phyloP scores from a whole-genome alignment of 1,140 invertebrate genomes.

The Trichogramma pretiosum region DNA sequence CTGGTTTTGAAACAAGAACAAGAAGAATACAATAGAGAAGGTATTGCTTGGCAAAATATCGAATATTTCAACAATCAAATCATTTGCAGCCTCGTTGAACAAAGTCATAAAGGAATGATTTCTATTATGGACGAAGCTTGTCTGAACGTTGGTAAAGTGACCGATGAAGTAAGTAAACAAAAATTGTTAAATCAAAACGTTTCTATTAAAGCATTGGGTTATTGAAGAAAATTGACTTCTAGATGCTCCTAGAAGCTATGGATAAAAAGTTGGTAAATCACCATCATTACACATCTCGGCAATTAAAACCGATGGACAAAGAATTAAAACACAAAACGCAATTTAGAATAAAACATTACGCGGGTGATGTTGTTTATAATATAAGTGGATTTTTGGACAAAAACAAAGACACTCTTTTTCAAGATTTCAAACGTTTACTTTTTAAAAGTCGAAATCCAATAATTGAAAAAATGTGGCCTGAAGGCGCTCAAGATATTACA shows the following conservation, averaged over 20 bases:
- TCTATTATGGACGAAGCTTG: conserved; percentile 93
- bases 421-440: conserved; percentile 89
- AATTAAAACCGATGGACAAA: conserved; percentile 73
- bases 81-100: conserved; percentile 89
- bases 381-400: conserved; percentile 90
- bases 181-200: background rate
- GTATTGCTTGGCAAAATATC: conserved; percentile 84
- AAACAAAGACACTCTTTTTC: conserved; percentile 90
- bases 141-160: conserved; percentile 86
- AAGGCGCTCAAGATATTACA: conserved; percentile 82
- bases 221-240: too few relatives aligned
- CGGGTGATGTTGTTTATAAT: conserved; percentile 90
- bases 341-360: conserved; percentile 86
- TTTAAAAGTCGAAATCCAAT: conserved; percentile 70
- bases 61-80: conserved; percentile 90
- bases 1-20: conserved; percentile 92
- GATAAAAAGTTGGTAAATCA: conserved; percentile 79
- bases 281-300: conserved; percentile 82
- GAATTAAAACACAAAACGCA: conserved; percentile 70
- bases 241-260: conserved; percentile 87
- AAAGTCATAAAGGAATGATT: conserved; percentile 81
- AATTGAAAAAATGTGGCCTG: conserved; percentile 87
- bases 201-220: background rate
- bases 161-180: conserved; percentile 59
- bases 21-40: conserved; percentile 87